A percentile compares a stretch with the other conserved stretches of the same genome.
These are phyloP conservation scores for Lordiphosa andalusiaca DNA, from an alignment of 2,888 invertebrate species.

Conservation along the genomic window DNA sequence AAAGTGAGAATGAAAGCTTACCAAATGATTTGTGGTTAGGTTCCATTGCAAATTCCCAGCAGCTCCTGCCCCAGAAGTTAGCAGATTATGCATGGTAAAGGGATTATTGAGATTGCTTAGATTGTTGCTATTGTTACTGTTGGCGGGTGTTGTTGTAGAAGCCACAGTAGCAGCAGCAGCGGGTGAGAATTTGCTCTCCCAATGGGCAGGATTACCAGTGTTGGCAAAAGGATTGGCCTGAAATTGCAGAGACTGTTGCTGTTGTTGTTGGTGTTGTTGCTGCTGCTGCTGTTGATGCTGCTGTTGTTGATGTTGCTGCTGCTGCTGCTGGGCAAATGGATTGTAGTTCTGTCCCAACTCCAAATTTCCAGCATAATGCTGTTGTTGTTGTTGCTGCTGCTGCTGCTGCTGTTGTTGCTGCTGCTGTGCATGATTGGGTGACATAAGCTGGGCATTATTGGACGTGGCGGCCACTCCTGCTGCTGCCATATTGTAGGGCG, in stretches of 20 bases:
- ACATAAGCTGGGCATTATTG: constrained; percentile 61
- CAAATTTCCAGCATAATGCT: constrained; percentile 40
- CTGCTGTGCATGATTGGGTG: constrained; percentile 66
- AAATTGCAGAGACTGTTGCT: constrained; percentile 53
- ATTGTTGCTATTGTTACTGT: constrained; percentile 54
- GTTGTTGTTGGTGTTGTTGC: constrained; percentile 47
- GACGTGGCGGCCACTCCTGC: constrained; percentile 42
- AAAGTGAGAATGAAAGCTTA: constrained; percentile 14
- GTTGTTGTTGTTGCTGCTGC: constrained; percentile 51
- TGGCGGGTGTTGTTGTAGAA: constrained; percentile 24
- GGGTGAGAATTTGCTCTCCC: constrained; percentile 64
- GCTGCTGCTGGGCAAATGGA: constrained; percentile 61
- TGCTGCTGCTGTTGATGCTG: constrained; percentile 48
- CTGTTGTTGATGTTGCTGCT: constrained; percentile 56
- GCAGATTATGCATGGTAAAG: constrained; percentile 68
- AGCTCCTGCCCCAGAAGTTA: constrained; percentile 50
- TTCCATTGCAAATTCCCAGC: constrained; percentile 65
- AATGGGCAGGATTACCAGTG: constrained; percentile 43
- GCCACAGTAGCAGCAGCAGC: constrained; percentile 44
- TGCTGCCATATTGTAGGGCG: constrained; percentile 74
- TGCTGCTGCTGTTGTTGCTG: constrained; percentile 33
- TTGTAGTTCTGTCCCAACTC: constrained; percentile 56
- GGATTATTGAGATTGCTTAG: constrained; percentile 72
- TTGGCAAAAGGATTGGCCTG: constrained; percentile 61
- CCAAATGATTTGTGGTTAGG: constrained; percentile 63